Conservation (phyloP, 2,888 invertebrate genomes). For the Lasioglossum malachurum region DNA sequence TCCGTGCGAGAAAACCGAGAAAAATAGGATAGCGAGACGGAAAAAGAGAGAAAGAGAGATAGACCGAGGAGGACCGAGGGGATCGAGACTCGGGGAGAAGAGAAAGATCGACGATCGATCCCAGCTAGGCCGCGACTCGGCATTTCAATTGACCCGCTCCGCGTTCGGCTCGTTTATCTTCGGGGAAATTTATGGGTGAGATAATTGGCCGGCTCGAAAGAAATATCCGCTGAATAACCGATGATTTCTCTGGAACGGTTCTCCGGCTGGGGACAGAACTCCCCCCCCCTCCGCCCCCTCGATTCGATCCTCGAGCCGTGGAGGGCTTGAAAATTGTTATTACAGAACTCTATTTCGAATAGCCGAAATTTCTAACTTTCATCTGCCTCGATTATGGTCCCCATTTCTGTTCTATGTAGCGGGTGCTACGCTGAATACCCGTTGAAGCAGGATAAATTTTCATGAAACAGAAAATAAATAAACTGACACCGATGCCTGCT, state of each 20-base stretch:
- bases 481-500: not conserved
- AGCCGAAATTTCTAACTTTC: not conserved
- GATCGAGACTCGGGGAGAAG: not conserved
- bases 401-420: not conserved
- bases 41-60: not conserved
- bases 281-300: not conserved
- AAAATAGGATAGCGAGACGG: not conserved
- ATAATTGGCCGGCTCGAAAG: conserved; percentile 35
- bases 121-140: conserved; percentile 15
- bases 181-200: conserved; percentile 32
- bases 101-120: conserved; percentile 21
- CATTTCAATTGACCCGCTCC: conserved; percentile 36
- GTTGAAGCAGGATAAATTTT: not conserved
- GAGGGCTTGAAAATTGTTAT: not conserved
- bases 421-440: not conserved
- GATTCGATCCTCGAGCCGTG: not conserved
- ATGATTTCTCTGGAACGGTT: conserved; percentile 32
- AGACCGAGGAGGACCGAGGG: not conserved
- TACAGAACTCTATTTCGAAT: not conserved
- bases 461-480: not conserved
- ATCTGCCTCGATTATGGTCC: not conserved
- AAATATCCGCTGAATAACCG: conserved; percentile 34
- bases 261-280: conserved; percentile 11
- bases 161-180: conserved; percentile 44
- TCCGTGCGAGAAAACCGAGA: conserved; percentile 16